Base-by-base conservation (phyloP, 2,797 vertebrate genomes). In the Pangasius larnaudii region DNA sequence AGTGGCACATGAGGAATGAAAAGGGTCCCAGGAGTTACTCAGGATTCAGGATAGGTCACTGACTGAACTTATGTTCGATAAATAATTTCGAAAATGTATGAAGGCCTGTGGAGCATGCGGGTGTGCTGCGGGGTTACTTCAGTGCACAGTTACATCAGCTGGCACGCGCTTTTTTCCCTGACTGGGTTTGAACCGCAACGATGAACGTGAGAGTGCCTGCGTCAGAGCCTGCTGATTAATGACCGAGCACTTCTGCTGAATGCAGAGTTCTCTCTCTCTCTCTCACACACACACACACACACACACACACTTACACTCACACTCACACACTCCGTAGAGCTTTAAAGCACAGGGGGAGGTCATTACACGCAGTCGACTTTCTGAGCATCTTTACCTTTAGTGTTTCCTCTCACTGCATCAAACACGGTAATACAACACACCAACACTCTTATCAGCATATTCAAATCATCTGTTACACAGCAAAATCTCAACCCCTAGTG, bases 151-250 rank as follows among this genome's bases (percentile, higher is more conserved):
- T 78, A 42, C 79, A 81, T 81, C 56, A 81, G 80, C 63, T 69
- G 63, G 49, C 53, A 59, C 71, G 1, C 42, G 5, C 77, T 71
- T 72, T 30, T 18, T 10, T 30, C 4, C 84, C n/a, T 1, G 3
- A 71, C 46, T 88, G 72, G 56, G n/a, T 75, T 78, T 69, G 85
- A 89, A 85, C 86, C 63, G 87, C 87, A 89, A 74, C 53, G 74
- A 79, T 80, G 79, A 53, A 49, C 58, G 61, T 78, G 39, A 71
- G 90, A 90, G 72, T 86, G 86, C 72, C 30, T 89, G 75, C 78
- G 88, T 88, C 90, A 90, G 85, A 90, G n/a, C 56, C 53, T 56
- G 85, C 81, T 88, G 89, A 89, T 86, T 88, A 74, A 87, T 89
- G 84, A 85, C 86, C 61, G 58, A 24, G 36, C 49, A 56, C 80